Base-by-base conservation (phyloP, 2,797 vertebrate species). In the Schizopygopsis pylzovi region DNA sequence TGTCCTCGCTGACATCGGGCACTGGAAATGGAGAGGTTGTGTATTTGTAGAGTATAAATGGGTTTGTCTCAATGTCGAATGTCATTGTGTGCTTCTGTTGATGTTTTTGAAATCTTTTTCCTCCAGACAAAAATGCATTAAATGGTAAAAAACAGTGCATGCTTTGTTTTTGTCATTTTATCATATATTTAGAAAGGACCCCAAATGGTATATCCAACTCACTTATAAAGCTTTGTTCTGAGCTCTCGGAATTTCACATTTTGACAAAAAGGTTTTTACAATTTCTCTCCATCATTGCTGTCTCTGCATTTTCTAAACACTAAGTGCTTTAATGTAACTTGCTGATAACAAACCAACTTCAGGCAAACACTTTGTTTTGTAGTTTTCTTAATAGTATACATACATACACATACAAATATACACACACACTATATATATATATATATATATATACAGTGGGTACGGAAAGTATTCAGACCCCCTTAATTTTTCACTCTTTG, bases 31-130 rank as follows among this genome's bases (percentile, higher is more conserved):
- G 18, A 79, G 76, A 37, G 59, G 39, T 56, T 68, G 12, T 43
- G 33, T 56, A 56, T 37, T 43, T 84, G 54, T 79, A 59, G 43
- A 47, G 25, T 67, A 13, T 67, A 80, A 59, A 59, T 3, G 12
- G 61, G 41, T 84, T 78, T 78, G 73, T 78, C 81, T 33, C 18
- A 72, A 71, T 71, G 13, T 52, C 72, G 61, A 37, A 12, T 52
- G 72, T 65, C 72, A 77, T 52, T 65, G 25, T 59, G 20, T 49
- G 59, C 25, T 47, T 79, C 9, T 28, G n/a, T 45, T 65, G 9
- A 33, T 41, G 39, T 43, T 41, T n/a, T 41, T 77, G 7, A 28
- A 10, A 22, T 37, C 2, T 33, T 33, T 77, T 77, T 20, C 12
- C 41, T 41, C 20, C 20, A 39, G 1, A 37, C 1, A 6, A 13